These are phyloP conservation scores for Hepsetus odoe DNA, from an alignment of 2,113 vertebrate genomes.

Conservation along the genomic window DNA sequence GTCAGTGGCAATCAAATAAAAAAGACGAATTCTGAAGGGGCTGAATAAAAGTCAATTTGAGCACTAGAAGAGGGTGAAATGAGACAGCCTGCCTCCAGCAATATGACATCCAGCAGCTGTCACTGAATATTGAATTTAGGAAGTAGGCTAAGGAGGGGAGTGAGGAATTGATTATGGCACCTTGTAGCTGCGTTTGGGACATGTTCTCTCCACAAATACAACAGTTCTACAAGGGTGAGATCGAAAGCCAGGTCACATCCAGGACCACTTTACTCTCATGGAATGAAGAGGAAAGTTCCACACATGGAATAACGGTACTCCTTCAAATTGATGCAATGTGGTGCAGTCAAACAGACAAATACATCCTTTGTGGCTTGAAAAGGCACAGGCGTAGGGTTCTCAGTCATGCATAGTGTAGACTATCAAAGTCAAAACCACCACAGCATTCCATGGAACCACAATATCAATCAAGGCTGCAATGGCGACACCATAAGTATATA, in stretches of 20 bases:
- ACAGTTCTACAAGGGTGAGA: conserved; percentile 11
- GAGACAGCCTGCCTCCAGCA: conserved; percentile 27
- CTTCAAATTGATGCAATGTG: conserved; percentile 12
- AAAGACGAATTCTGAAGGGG: conserved; percentile 11
- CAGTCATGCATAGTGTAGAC: conserved; percentile 15
- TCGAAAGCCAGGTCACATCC: conserved; percentile 15
- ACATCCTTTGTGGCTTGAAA: conserved; percentile 25
- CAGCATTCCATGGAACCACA: conserved; percentile 21
- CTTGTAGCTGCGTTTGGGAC: conserved; percentile 16
- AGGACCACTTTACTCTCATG: neutral
- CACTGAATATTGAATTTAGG: conserved; percentile 48
- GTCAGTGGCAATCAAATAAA: conserved; percentile 15
- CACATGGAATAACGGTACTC: neutral
- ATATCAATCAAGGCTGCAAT: conserved; percentile 7
- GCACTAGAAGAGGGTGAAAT: conserved; percentile 28
- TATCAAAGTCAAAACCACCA: conserved; percentile 20
- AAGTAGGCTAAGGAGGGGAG: conserved; percentile 27
- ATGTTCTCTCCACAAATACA: conserved; percentile 29
- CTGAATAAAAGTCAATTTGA: conserved; percentile 42
- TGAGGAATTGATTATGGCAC: conserved; percentile 39
- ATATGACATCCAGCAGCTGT: conserved; percentile 35
- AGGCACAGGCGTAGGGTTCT: neutral
- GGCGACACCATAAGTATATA: conserved; percentile 21
- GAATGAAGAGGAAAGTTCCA: neutral
- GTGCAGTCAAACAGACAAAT: conserved; percentile 22